Conservation (phyloP, 2,797 vertebrate species). For the Molossus alvarezi region DNA sequence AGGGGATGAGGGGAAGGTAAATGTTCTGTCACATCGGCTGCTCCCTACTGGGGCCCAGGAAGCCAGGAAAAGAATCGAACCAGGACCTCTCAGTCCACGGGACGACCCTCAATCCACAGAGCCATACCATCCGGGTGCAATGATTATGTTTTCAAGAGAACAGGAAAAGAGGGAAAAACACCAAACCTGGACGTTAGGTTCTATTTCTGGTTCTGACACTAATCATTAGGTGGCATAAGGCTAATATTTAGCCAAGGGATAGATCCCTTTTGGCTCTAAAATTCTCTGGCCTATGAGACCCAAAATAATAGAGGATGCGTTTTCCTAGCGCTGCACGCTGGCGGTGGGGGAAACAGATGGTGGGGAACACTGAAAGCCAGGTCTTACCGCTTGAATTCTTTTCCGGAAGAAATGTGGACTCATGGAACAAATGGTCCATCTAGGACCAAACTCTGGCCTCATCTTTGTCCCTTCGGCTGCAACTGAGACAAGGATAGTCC, state of each 20-base stretch:
- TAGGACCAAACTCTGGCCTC: background rate
- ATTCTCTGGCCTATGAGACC: background rate
- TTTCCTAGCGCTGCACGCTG: background rate
- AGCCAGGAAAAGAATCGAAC: too few species aligned
- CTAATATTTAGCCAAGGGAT: background rate
- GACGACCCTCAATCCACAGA: too few species aligned
- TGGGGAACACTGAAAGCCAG: background rate
- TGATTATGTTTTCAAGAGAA: conserved; percentile 5
- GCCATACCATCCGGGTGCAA: background rate
- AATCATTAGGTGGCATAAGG: background rate
- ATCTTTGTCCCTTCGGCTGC: background rate
- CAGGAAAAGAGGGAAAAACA: background rate
- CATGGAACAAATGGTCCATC: background rate
- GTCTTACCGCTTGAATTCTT: background rate
- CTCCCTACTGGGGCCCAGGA: background rate
- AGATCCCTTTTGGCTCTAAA: background rate
- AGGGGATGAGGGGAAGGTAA: background rate
- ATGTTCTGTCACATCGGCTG: background rate
- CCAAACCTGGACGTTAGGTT: background rate
- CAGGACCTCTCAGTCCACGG: too few species aligned
- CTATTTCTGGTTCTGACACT: background rate
- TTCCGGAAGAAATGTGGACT: background rate
- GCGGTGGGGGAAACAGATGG: background rate
- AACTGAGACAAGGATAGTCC: background rate
- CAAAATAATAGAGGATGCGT: background rate